Percentiles rank a stretch among this genome's conserved stretches.
Conservation (phyloP, 2,113 vertebrate genomes). For the Petrocephalus microphthalmus region DNA sequence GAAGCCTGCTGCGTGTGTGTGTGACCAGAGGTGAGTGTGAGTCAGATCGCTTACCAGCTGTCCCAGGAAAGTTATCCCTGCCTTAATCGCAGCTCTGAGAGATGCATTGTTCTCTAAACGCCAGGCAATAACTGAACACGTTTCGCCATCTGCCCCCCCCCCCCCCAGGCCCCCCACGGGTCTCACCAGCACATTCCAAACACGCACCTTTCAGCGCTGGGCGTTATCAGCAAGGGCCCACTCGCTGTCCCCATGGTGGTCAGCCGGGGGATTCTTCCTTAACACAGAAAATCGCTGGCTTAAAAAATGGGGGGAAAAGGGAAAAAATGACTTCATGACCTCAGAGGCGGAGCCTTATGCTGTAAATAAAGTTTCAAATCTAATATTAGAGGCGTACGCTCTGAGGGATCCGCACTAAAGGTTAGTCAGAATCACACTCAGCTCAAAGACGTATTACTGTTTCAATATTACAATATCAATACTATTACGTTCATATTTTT, state of each 20-base stretch:
- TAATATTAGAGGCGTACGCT: background rate
- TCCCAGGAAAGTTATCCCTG: conserved; percentile 53
- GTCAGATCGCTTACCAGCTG: conserved; percentile 67
- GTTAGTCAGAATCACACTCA: background rate
- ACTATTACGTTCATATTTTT: background rate
- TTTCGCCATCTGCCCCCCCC: conserved; percentile 62
- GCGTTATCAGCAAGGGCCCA: background rate
- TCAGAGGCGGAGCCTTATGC: background rate
- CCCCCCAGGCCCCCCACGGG: background rate
- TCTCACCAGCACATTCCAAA: background rate
- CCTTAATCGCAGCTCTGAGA: conserved; percentile 59
- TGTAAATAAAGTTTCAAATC: background rate
- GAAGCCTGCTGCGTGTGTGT: conserved; percentile 7
- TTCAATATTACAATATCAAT: background rate
- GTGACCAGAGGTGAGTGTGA: conserved; percentile 26
- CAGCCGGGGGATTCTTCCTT: background rate
- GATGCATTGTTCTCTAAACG: conserved; percentile 67
- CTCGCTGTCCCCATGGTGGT: background rate
- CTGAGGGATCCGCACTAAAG: background rate
- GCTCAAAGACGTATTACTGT: background rate
- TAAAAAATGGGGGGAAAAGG: background rate
- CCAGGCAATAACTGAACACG: conserved; percentile 58
- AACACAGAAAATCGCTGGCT: background rate
- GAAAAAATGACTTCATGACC: background rate
- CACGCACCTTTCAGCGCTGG: background rate